Base-by-base conservation (phyloP, 23 tunicate genomes). In the Styela clava region DNA sequence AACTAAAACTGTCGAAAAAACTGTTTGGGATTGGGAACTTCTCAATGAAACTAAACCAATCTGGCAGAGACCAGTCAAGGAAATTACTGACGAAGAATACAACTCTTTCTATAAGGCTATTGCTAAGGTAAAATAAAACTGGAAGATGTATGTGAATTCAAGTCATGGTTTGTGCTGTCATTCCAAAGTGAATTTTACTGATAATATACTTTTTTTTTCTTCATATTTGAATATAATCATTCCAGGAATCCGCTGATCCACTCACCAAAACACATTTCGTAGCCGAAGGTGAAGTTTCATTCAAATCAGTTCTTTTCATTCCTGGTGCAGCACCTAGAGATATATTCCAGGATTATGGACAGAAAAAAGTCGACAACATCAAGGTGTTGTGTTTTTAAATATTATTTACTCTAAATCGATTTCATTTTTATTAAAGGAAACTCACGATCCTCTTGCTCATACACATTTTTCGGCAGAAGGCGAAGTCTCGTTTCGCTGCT, bases 1-100 rank as follows among this genome's bases (percentile, higher is more conserved):
- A 78, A 96, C 97, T 27, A 84, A 96, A 62, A 87, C 88, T 1
- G 85, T 96, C 69, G 94, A 90, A 64, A 95, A 95, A 79, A 95
- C 99, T 16, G 99, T 95, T 16, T 88, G 89, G 88, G 99, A 95
- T 73, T 95, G 99, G 99, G 99, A 90, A 78, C 89, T 95, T 22
- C 74, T 95, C 37, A 95, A 95, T 71, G 88, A 86, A 65, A 86
- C 87, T 24, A 96, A 96, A 82, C 99, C 99, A 51, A 83, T 96
- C 67, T 96, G 99, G 99, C 97, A 91, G 34, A 82, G 99, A 74
- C 96, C 96, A 16, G 92, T 89, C 62, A 87, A 87, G 68, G 99
- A 96, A 23, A 91, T 96, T 71, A 85, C 92, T 26, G 90, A 96
- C 51, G 85, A 91, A 65, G 99, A 96, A 87, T 96, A 96, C 91